Conservation (phyloP, 1,140 invertebrate species). For the Chionoecetes opilio region DNA sequence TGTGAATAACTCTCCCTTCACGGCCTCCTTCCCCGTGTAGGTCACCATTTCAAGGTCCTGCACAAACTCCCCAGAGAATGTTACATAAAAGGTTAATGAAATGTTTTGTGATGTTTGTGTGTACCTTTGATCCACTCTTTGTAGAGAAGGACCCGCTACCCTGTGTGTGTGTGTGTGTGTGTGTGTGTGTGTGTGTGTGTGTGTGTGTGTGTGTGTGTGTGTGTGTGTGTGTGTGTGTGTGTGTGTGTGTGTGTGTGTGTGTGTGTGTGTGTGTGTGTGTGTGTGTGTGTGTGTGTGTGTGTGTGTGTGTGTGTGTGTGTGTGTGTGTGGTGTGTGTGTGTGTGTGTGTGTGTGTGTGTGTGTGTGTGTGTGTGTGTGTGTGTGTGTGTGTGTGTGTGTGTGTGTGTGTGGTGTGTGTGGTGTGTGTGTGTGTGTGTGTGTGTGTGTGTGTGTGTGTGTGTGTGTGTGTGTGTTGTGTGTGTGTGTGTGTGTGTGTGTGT, state of each 20-base stretch:
- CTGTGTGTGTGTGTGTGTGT: neutral
- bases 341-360: constrained; percentile 19
- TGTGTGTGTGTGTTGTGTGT: constrained; percentile 24
- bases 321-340: constrained; percentile 27
- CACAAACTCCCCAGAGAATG: neutral
- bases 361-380: neutral
- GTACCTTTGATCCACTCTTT: too few species aligned
- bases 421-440: neutral
- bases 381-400: constrained; percentile 27
- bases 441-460: constrained; percentile 13
- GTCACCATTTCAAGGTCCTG: too few species aligned
- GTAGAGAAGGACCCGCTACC: neutral
- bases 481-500: neutral
- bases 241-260: too few species aligned
- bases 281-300: too few species aligned
- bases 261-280: too few species aligned
- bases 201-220: constrained; percentile 14
- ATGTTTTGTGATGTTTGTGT: neutral
- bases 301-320: too few species aligned
- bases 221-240: too few species aligned
- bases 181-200: constrained; percentile 27
- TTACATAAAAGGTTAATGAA: neutral
- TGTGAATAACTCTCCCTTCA: neutral
- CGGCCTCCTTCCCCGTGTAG: too few species aligned
- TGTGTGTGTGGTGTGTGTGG: constrained; percentile 24